These are phyloP conservation scores for Karalla daura DNA, from an alignment of 2,797 vertebrate genomes.

Conservation along the genomic window DNA sequence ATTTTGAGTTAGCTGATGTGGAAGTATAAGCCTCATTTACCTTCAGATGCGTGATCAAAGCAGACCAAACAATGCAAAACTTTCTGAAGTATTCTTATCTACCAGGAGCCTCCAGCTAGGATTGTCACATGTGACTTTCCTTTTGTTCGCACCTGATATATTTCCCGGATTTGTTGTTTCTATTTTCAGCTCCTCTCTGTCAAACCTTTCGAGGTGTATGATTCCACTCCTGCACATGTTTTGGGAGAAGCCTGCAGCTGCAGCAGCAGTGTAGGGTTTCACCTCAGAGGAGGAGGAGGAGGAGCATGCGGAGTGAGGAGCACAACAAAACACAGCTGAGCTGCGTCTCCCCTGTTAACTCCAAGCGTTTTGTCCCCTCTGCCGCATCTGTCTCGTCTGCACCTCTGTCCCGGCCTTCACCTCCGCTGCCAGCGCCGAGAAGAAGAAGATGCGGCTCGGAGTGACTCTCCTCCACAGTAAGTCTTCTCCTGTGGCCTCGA, in stretches of 20 bases:
- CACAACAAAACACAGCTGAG: slow-evolving; percentile 51
- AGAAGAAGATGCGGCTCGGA: slow-evolving; percentile 47
- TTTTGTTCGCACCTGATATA: too few relatives aligned
- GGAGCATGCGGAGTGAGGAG: slow-evolving; percentile 55
- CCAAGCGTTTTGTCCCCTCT: slow-evolving; percentile 29
- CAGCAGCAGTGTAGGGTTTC: slow-evolving; percentile 62
- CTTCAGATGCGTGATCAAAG: too few relatives aligned
- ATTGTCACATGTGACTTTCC: too few relatives aligned
- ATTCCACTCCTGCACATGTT: not conserved
- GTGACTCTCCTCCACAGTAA: slow-evolving; percentile 79
- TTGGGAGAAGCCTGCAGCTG: not conserved
- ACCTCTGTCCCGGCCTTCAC: slow-evolving; percentile 27
- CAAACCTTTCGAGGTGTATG: not conserved
- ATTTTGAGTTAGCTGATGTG: too few relatives aligned
- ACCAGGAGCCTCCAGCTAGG: too few relatives aligned
- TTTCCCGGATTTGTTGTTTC: not conserved
- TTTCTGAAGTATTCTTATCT: too few relatives aligned
- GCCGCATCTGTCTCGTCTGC: not conserved
- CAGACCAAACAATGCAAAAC: too few relatives aligned
- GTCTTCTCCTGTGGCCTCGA: slow-evolving; percentile 28
- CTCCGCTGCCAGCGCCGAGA: slow-evolving; percentile 12
- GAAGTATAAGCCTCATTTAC: too few relatives aligned
- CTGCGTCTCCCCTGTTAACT: slow-evolving; percentile 30
- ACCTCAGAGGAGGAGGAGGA: slow-evolving; percentile 57
- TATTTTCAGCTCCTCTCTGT: too few relatives aligned